Evolutionary conservation across 2,113 vertebrate genomes (phyloP), one percentile per base, ranked within the genome.

Genomic region (Pelvicachromis taeniatus): DNA sequence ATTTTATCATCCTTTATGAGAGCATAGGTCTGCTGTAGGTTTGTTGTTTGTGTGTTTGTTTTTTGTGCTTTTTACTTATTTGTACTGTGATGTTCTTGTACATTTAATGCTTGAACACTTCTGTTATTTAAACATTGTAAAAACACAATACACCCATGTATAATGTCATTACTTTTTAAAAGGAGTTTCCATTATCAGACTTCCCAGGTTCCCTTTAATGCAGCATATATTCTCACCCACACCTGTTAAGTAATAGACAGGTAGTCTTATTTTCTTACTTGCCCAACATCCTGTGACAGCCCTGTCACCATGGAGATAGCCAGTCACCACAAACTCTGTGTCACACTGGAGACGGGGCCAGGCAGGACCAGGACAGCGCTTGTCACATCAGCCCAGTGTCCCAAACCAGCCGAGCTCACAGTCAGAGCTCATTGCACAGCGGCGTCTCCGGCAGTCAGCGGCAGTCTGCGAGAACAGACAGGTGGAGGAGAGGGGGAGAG

Each of bases 361-460:
- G 84, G 87, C 90, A 79, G 84, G 65, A 77, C 77, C 81, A 19
- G 91, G 93, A 91, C 88, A 93, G 91, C 77, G 5, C 61, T 52
- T 95, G 95, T 95, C 95, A 95, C 90, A 92, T 92, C 40, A 63
- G 52, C 61, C 86, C 86, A 88, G 84, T 70, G 19, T 90, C 85
- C 82, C 78, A 61, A 65, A 83, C 80, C 54, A 45, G 65, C 77
- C 23, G 84, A 89, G 87, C 91, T 88, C 56, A 73, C 86, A 94
- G 95, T 95, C 95, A 94, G 82, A 87, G 87, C 78, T 81, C 77
- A 94, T 93, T 88, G 83, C 55, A 14, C 77, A 33, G 70, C 58
- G 68, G 38, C 84, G 17, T 93, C 90, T 91, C 92, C 77, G 54
- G 78, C 88, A 93, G 93, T 94, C 94, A 92, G 81, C 54, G 75